phyloP scores from a whole-genome alignment of 2,888 invertebrate genomes.

The Apamea crenata region DNA sequence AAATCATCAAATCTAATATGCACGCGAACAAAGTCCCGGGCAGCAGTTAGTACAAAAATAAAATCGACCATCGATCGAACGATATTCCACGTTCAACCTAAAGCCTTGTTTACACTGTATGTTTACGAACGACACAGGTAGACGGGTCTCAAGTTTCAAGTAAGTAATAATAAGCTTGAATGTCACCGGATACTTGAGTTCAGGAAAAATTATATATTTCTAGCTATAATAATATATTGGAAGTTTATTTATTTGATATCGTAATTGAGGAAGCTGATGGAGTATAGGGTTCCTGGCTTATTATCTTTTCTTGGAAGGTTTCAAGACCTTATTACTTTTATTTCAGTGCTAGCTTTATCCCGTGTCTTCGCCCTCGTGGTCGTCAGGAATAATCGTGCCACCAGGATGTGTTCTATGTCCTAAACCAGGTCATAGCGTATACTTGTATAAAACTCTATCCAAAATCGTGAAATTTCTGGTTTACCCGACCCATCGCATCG shows the following conservation, averaged over 20 bases:
- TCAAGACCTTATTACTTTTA: background rate
- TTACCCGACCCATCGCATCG: too few relatives aligned
- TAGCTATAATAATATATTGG: slow-evolving; percentile 18
- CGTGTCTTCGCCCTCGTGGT: background rate
- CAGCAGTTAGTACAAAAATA: background rate
- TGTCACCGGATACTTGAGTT: slow-evolving; percentile 34
- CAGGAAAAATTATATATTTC: slow-evolving; percentile 15
- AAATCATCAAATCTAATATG: too few relatives aligned
- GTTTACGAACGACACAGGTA: slow-evolving; percentile 50
- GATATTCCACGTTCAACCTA: background rate
- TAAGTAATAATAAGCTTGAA: slow-evolving; percentile 39
- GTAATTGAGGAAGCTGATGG: background rate
- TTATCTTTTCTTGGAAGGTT: background rate
- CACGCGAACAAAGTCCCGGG: too few relatives aligned
- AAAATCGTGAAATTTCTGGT: too few relatives aligned
- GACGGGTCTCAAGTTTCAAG: slow-evolving; percentile 43
- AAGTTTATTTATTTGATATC: slow-evolving; percentile 22
- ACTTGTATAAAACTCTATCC: background rate
- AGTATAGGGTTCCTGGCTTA: background rate
- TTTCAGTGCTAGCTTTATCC: background rate
- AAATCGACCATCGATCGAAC: background rate
- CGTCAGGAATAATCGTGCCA: background rate
- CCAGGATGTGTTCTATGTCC: background rate
- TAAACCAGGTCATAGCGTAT: background rate
- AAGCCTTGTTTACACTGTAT: slow-evolving; percentile 15